phyloP scores from a whole-genome alignment of 2,888 invertebrate species.

The Sycophila texana region DNA sequence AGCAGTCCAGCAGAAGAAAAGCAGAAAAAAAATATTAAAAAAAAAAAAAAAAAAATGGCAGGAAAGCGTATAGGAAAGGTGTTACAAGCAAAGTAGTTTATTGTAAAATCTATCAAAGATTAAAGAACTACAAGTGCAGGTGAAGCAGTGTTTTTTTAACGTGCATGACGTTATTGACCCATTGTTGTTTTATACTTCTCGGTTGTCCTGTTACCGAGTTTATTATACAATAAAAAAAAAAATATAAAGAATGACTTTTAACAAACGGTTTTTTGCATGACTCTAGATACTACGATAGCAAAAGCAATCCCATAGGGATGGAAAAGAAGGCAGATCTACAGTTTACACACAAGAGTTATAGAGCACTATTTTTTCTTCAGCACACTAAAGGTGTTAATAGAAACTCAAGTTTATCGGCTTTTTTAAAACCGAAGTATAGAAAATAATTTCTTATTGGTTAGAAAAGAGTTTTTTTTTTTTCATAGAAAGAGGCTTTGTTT shows the following conservation, averaged over 20 bases:
- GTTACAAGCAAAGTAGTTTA: constrained; percentile 54
- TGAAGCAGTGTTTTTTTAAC: constrained; percentile 37
- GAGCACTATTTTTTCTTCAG: constrained; percentile 38
- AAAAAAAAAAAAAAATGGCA: constrained; percentile 15
- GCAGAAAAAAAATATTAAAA: neutral
- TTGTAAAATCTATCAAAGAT: constrained; percentile 54
- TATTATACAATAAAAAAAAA: constrained; percentile 31
- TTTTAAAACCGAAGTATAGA: constrained; percentile 50
- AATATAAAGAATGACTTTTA: constrained; percentile 31
- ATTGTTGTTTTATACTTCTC: constrained; percentile 37
- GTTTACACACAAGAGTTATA: constrained; percentile 41
- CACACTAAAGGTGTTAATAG: constrained; percentile 16
- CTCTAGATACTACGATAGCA: constrained; percentile 37
- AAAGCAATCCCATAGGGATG: constrained; percentile 42
- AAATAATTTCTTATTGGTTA: constrained; percentile 5
- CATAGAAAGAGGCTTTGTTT: constrained; percentile 17
- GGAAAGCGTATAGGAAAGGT: constrained; percentile 49
- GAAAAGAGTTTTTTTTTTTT: constrained; percentile 34
- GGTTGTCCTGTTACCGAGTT: constrained; percentile 35
- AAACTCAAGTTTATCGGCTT: constrained; percentile 30
- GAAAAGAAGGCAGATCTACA: constrained; percentile 32
- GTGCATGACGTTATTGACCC: constrained; percentile 44
- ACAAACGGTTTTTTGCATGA: constrained; percentile 21
- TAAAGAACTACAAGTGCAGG: constrained; percentile 50
- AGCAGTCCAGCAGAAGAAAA: neutral